These are phyloP conservation scores for Diaphora mendica DNA, from an alignment of 2,888 invertebrate genomes.

Conservation along the genomic window DNA sequence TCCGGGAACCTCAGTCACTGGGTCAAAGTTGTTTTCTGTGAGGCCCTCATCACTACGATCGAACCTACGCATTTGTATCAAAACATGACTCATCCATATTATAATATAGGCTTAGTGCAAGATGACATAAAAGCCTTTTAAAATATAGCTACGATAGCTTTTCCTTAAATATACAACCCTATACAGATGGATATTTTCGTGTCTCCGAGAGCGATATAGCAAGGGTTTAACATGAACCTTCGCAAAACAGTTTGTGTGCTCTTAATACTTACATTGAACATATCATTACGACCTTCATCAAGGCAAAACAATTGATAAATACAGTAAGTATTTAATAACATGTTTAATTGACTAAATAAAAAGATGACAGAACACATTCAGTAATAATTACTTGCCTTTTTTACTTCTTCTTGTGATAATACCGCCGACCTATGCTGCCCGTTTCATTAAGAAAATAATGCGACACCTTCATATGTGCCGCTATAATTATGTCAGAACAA, in stretches of 20 bases:
- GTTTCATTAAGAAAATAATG: conserved; percentile 39
- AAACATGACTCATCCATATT: too few species aligned
- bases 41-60: too few species aligned
- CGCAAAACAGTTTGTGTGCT: too few species aligned
- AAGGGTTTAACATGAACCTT: background rate
- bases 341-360: conserved; percentile 2
- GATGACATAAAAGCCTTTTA: background rate
- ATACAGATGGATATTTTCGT: background rate
- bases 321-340: conserved; percentile 1
- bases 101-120: too few species aligned
- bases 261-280: background rate
- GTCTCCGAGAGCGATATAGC: background rate
- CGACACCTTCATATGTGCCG: conserved; percentile 34
- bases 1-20: too few species aligned
- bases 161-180: background rate
- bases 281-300: background rate
- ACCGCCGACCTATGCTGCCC: conserved; percentile 14
- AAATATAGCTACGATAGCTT: background rate
- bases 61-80: too few species aligned
- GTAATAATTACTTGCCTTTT: background rate
- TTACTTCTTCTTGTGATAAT: conserved; percentile 6
- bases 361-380: conserved; percentile 16
- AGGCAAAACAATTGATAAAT: background rate
- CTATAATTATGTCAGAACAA: conserved; percentile 41
- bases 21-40: too few species aligned